Conservation (phyloP, 2,888 invertebrate genomes). For the Blastobasis lacticolella region DNA sequence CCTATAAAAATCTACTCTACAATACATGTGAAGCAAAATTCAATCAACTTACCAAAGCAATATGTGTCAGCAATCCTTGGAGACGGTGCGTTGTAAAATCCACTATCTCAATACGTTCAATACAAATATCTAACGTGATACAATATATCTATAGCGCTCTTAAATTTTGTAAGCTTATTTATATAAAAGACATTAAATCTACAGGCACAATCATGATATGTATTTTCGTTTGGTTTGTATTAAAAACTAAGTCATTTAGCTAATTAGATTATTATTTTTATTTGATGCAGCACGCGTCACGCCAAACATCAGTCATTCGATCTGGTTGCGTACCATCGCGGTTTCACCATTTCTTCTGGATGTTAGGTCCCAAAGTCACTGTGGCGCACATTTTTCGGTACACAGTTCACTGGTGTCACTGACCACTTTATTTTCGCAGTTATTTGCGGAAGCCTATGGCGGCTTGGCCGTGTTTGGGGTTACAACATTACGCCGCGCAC, state of each 20-base stretch:
- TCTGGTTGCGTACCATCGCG: background rate
- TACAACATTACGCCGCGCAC: slow-evolving; percentile 22
- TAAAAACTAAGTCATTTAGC: slow-evolving; percentile 40
- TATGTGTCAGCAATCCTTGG: no score
- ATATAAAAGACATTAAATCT: slow-evolving; percentile 25
- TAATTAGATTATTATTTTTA: slow-evolving; percentile 3
- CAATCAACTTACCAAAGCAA: no score
- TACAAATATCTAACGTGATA: no score
- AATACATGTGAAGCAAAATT: no score
- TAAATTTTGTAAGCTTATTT: no score
- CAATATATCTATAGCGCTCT: no score
- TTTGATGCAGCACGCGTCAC: no score
- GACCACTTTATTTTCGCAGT: slow-evolving; percentile 33
- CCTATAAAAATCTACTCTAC: no score
- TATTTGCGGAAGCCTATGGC: slow-evolving; percentile 42
- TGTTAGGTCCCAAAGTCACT: slow-evolving; percentile 19
- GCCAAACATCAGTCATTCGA: no score
- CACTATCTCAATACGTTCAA: no score
- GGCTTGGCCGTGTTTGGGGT: slow-evolving; percentile 32
- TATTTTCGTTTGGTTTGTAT: slow-evolving; percentile 47
- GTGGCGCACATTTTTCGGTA: slow-evolving; percentile 20
- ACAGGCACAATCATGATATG: slow-evolving; percentile 70
- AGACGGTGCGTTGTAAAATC: no score
- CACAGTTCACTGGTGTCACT: slow-evolving; percentile 22
- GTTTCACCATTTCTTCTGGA: slow-evolving; percentile 2